phyloP scores from a whole-genome alignment of 1,140 invertebrate species.

The Bombus fervidus region DNA sequence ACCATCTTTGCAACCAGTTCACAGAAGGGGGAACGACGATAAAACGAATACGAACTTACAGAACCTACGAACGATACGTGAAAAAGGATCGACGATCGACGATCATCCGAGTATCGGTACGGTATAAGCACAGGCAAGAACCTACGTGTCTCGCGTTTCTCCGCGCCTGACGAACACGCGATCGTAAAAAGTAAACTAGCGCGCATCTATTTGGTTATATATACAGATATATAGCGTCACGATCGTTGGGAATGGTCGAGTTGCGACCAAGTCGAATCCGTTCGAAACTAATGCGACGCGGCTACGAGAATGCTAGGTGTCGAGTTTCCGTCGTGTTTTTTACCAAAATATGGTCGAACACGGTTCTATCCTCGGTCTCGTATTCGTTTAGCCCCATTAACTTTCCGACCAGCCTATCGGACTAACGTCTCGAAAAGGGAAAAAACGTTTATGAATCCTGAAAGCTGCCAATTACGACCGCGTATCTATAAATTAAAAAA shows the following conservation, averaged over 20 bases:
- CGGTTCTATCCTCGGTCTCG: background rate
- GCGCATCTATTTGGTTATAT: too few species aligned
- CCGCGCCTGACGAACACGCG: too few species aligned
- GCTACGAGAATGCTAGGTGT: slow-evolving; percentile 1
- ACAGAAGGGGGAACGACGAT: background rate
- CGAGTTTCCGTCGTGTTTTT: slow-evolving; percentile 29
- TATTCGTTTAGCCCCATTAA: slow-evolving; percentile 47
- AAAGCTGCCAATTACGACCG: slow-evolving; percentile 7
- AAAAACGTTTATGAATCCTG: slow-evolving; percentile 11
- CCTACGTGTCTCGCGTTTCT: background rate
- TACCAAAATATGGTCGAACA: slow-evolving; percentile 11
- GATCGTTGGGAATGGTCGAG: background rate
- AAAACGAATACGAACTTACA: background rate
- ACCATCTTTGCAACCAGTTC: background rate
- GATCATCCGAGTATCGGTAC: fast-evolving
- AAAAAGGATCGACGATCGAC: background rate
- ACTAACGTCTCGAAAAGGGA: background rate
- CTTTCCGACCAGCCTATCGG: background rate
- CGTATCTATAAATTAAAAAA: background rate
- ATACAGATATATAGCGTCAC: too few species aligned
- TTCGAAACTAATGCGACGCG: background rate
- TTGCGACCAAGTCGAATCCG: background rate
- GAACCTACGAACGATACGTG: background rate
- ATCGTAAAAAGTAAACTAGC: background rate
- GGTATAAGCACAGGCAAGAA: too few species aligned